These are phyloP conservation scores for Nansenia antarctica DNA, from an alignment of 2,113 vertebrate species.

Conservation along the genomic window DNA sequence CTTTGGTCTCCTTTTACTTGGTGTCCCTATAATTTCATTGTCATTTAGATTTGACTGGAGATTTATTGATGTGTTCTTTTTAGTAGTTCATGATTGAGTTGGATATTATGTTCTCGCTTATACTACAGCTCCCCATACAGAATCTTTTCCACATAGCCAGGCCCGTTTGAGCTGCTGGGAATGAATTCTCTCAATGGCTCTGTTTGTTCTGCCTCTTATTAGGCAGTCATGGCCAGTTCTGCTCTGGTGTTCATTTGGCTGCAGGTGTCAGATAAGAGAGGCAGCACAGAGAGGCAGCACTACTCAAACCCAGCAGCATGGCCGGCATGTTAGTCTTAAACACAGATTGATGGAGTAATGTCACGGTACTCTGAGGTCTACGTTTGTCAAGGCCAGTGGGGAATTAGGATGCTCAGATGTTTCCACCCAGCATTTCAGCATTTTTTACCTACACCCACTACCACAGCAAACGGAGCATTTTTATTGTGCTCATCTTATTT, in stretches of 20 bases:
- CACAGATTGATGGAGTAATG: slow-evolving; percentile 58
- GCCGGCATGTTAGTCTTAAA: slow-evolving; percentile 52
- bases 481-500: no score
- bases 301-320: slow-evolving; percentile 58
- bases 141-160: neutral
- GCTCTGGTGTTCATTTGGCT: slow-evolving; percentile 61
- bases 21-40: no score
- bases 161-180: slow-evolving; percentile 6
- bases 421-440: neutral
- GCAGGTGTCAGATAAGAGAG: slow-evolving; percentile 73
- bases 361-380: slow-evolving; percentile 54
- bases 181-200: neutral
- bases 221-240: slow-evolving; percentile 4
- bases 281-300: slow-evolving; percentile 19
- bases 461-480: no score
- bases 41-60: neutral
- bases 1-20: no score
- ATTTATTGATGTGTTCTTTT: neutral
- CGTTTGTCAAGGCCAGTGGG: slow-evolving; percentile 31
- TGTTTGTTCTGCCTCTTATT: slow-evolving; percentile 10
- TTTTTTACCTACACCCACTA: no score
- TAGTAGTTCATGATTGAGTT: neutral
- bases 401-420: slow-evolving; percentile 12
- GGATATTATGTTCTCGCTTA: no score
- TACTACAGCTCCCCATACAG: neutral